phyloP scores from a whole-genome alignment of 1,140 invertebrate genomes.

The Aphis craccivora region DNA sequence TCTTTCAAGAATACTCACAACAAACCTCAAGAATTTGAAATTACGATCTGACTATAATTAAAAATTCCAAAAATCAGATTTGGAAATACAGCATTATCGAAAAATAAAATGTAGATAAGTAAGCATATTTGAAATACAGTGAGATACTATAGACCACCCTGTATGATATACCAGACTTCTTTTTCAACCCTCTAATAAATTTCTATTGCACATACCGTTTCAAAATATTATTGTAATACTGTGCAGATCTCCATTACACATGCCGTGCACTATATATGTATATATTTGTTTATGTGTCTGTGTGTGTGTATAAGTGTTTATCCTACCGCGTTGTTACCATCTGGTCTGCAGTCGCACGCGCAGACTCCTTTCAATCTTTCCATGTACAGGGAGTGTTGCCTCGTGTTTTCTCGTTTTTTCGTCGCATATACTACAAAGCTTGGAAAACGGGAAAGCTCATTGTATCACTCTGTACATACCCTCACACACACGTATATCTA shows the following conservation, averaged over 20 bases:
- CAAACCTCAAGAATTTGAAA: too few species aligned
- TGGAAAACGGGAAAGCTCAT: neutral
- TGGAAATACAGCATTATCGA: too few species aligned
- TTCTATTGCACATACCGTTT: conserved; percentile 21
- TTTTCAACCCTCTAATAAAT: conserved; percentile 10
- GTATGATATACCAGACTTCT: neutral
- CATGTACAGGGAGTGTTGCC: neutral
- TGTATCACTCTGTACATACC: neutral
- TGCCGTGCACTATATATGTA: neutral
- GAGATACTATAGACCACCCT: too few species aligned
- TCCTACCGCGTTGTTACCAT: conserved; percentile 24
- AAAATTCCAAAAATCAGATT: too few species aligned
- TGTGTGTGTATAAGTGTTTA: neutral
- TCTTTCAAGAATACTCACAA: too few species aligned
- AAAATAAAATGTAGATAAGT: too few species aligned
- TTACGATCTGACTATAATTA: too few species aligned
- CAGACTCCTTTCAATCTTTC: neutral
- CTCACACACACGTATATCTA: neutral
- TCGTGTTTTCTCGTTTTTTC: neutral
- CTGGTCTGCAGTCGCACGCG: neutral
- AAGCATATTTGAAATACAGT: too few species aligned
- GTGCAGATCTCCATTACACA: neutral
- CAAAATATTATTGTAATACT: conserved; percentile 28
- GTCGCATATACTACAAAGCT: neutral
- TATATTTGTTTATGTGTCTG: neutral